A percentile compares a stretch with the other conserved stretches of the same genome.
phyloP scores from a whole-genome alignment of 2,888 invertebrate species.

The Pterobdella sp. region DNA sequence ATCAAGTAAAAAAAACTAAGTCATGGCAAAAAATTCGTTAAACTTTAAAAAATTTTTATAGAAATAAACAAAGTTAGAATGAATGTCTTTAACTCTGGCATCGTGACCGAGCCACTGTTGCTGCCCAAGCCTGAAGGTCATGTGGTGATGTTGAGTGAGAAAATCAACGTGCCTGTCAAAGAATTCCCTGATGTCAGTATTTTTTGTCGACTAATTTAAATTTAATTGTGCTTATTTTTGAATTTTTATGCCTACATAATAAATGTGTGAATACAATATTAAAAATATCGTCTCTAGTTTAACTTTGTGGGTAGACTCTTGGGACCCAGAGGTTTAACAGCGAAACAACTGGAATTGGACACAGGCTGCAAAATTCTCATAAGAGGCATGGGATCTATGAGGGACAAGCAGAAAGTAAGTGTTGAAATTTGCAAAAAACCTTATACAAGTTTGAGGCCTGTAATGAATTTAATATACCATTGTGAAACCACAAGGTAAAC shows the following conservation, averaged over 20 bases:
- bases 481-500: too few species aligned
- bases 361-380: constrained; percentile 99
- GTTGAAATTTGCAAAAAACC: too few species aligned
- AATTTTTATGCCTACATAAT: too few species aligned
- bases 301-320: constrained; percentile 99
- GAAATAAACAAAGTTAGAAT: constrained; percentile 85
- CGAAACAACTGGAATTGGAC: constrained; percentile 98
- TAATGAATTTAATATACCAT: too few species aligned
- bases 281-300: constrained; percentile 62
- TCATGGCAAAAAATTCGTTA: too few species aligned
- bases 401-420: constrained; percentile 95
- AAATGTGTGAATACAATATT: neutral
- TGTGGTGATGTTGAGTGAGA: constrained; percentile 85
- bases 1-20: too few species aligned
- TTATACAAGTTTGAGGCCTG: too few species aligned
- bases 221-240: neutral
- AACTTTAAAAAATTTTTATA: too few species aligned
- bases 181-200: constrained; percentile 76
- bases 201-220: neutral
- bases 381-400: constrained; percentile 96
- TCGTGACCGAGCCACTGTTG: constrained; percentile 61
- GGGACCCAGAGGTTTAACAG: constrained; percentile 98
- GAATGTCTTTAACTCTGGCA: constrained; percentile 88
- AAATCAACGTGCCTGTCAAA: constrained; percentile 97
- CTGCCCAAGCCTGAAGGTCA: constrained; percentile 51